Conservation (phyloP, 2,888 invertebrate species). For the Aplocera efformata region DNA sequence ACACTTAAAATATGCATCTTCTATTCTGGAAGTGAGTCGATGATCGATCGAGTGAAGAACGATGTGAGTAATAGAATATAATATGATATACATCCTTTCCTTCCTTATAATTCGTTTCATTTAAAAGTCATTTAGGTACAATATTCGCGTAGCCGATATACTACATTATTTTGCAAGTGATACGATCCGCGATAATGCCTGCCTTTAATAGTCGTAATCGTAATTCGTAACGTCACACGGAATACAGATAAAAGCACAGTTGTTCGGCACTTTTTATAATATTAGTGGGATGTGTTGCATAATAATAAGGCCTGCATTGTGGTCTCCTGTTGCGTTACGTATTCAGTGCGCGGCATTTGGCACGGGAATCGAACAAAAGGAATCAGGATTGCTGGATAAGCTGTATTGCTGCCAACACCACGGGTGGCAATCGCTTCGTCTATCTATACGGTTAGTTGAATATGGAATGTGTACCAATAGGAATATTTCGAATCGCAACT, state of each 20-base stretch:
- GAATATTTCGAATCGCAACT: conserved; percentile 5
- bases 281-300: conserved; percentile 49
- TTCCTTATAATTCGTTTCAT: too few species aligned
- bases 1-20: too few species aligned
- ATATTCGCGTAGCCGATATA: too few species aligned
- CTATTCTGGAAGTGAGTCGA: too few species aligned
- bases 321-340: conserved; percentile 48
- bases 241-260: conserved; percentile 24
- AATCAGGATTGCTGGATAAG: conserved; percentile 58
- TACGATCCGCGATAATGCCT: too few species aligned
- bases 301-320: conserved; percentile 43
- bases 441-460: conserved; percentile 21
- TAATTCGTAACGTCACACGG: conserved; percentile 8
- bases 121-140: too few species aligned
- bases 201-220: too few species aligned
- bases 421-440: conserved; percentile 54
- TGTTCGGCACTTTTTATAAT: conserved; percentile 8
- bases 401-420: conserved; percentile 44
- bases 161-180: too few species aligned
- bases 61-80: too few species aligned
- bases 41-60: too few species aligned
- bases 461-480: conserved; percentile 2
- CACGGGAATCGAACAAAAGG: conserved; percentile 59
- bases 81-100: too few species aligned
- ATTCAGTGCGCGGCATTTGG: conserved; percentile 62